Percentiles rank a stretch among this genome's conserved stretches.
phyloP scores from a whole-genome alignment of 1,140 invertebrate species.

The Diploscapter pachys region DNA sequence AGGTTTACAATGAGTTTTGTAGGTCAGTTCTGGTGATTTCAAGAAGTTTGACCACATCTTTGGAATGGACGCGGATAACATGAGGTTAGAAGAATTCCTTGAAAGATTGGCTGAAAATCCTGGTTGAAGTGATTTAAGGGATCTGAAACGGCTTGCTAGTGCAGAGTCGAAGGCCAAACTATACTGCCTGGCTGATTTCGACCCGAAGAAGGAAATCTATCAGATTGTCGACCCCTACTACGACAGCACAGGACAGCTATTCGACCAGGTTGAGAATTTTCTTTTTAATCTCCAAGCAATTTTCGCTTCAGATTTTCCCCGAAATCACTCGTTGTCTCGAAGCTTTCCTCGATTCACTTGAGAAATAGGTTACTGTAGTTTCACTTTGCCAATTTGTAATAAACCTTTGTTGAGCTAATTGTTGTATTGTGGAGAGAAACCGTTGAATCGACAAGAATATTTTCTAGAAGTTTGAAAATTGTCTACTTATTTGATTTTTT shows the following conservation, averaged over 20 bases:
- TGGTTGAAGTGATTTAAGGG: conserved; percentile 61
- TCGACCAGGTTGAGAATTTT: conserved; percentile 18
- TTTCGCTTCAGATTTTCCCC: too few species aligned
- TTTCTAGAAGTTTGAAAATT: too few species aligned
- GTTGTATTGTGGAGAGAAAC: too few species aligned
- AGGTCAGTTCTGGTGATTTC: conserved; percentile 68
- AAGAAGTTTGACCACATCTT: conserved; percentile 78
- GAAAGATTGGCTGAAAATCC: not conserved
- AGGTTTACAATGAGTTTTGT: not conserved
- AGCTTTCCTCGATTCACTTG: too few species aligned
- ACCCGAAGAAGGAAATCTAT: conserved; percentile 70
- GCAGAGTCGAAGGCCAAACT: conserved; percentile 71
- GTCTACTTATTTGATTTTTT: too few species aligned
- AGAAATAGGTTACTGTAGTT: too few species aligned
- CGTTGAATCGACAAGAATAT: too few species aligned
- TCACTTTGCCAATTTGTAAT: too few species aligned
- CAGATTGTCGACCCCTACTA: conserved; percentile 85
- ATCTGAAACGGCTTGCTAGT: conserved; percentile 46
- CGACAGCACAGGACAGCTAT: conserved; percentile 58
- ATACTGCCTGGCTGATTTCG: conserved; percentile 75
- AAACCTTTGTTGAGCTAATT: too few species aligned
- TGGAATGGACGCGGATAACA: conserved; percentile 83
- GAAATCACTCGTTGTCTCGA: too few species aligned
- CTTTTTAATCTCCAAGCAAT: too few species aligned
- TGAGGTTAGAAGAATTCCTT: conserved; percentile 53